Conservation (phyloP, 2,797 vertebrate species). For the Enoplosus armatus region DNA sequence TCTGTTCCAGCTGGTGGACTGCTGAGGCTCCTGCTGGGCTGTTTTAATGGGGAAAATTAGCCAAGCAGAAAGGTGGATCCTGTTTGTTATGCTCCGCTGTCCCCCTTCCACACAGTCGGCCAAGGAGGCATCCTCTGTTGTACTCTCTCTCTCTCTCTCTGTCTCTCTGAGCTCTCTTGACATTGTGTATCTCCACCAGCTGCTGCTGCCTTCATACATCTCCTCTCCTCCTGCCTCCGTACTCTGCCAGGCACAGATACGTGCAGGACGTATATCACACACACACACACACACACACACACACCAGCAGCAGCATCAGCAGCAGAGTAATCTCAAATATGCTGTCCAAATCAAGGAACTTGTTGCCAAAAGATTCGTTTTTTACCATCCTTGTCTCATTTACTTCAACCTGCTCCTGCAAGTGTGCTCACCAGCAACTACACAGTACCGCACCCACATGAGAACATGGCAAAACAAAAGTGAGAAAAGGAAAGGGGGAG, state of each 20-base stretch:
- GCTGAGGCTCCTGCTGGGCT: slow-evolving; percentile 93
- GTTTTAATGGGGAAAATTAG: slow-evolving; percentile 99
- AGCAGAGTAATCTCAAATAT: slow-evolving; percentile 28
- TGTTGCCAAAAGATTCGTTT: background rate
- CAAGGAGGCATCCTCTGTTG: slow-evolving; percentile 86
- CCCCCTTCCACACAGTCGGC: slow-evolving; percentile 86
- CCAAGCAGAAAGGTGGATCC: slow-evolving; percentile 98
- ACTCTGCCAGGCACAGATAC: slow-evolving; percentile 67
- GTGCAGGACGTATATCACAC: slow-evolving; percentile 46
- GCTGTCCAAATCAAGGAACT: slow-evolving; percentile 46
- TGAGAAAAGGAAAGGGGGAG: background rate
- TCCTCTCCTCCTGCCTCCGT: slow-evolving; percentile 60
- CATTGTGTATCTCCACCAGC: slow-evolving; percentile 79
- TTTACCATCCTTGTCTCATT: slow-evolving; percentile 39
- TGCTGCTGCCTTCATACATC: slow-evolving; percentile 72
- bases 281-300: slow-evolving; percentile 19
- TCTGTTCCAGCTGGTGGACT: slow-evolving; percentile 94
- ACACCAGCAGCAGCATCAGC: background rate
- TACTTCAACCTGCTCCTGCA: slow-evolving; percentile 25
- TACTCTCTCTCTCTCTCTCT: slow-evolving; percentile 52
- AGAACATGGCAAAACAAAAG: slow-evolving; percentile 32
- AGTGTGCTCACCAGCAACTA: slow-evolving; percentile 19
- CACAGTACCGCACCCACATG: slow-evolving; percentile 1
- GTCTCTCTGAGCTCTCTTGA: slow-evolving; percentile 75
- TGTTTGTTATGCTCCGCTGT: slow-evolving; percentile 97